Percentiles rank a stretch among this genome's conserved stretches.
Conservation (phyloP, 2,888 invertebrate species). For the Pristionchus mayeri region DNA sequence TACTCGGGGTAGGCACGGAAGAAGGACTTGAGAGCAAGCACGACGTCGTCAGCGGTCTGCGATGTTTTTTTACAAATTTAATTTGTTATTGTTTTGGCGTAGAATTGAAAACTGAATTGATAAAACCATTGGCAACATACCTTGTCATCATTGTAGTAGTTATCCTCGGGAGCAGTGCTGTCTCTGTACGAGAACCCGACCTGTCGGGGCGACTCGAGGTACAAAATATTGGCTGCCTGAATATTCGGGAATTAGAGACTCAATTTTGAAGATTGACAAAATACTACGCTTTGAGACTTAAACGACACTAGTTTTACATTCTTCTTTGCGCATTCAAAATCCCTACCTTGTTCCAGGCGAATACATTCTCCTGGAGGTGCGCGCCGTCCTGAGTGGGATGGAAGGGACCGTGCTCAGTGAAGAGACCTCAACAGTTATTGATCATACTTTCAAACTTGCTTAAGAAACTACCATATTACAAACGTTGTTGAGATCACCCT, state of each 20-base stretch:
- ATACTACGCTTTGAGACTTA: background rate
- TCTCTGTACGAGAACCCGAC: slow-evolving; percentile 79
- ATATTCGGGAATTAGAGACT: too few species aligned
- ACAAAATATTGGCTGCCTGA: slow-evolving; percentile 78
- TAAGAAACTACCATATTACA: too few species aligned
- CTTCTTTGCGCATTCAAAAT: background rate
- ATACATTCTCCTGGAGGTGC: slow-evolving; percentile 67
- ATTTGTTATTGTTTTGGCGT: background rate
- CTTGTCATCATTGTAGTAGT: slow-evolving; percentile 62
- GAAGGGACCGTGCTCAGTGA: slow-evolving; percentile 78
- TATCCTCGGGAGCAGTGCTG: slow-evolving; percentile 61
- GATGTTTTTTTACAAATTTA: background rate
- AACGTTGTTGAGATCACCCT: too few species aligned
- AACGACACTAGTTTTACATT: too few species aligned
- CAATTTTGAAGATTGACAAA: background rate
- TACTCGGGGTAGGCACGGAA: slow-evolving; percentile 78
- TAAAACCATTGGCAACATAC: too few species aligned
- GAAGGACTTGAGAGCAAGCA: slow-evolving; percentile 78
- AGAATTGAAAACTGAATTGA: too few species aligned
- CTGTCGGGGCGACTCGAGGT: slow-evolving; percentile 79
- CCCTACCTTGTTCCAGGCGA: slow-evolving; percentile 74
- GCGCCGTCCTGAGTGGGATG: slow-evolving; percentile 57
- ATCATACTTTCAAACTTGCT: background rate
- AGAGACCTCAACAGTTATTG: slow-evolving; percentile 65
- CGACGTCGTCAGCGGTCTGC: slow-evolving; percentile 78